Conservation (phyloP, 2,888 invertebrate species). For the Mesorhabditis spiculigera region DNA sequence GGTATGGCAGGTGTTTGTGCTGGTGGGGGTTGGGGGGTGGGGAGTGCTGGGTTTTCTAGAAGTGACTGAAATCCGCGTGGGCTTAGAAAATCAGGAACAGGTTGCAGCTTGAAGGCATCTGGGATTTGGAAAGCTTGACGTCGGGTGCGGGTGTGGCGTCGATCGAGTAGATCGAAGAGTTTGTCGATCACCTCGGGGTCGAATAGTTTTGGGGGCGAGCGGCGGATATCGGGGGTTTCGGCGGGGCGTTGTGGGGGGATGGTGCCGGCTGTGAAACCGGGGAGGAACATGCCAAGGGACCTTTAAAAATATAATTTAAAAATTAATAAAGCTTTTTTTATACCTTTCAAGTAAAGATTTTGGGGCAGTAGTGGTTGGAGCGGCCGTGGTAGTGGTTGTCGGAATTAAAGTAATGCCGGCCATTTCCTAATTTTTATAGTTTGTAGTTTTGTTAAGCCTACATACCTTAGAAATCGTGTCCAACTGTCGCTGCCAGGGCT, state of each 20-base stretch:
- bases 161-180: conserved; percentile 22
- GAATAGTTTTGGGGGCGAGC: conserved; percentile 26
- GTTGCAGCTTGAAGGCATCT: conserved; percentile 5
- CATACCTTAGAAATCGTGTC: conserved; percentile 29
- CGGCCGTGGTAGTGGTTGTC: conserved; percentile 32
- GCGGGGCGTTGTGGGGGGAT: conserved; percentile 23
- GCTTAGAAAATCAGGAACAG: not conserved
- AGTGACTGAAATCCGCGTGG: not conserved
- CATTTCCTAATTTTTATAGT: conserved; percentile 15
- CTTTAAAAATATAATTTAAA: not conserved
- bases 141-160: conserved; percentile 3
- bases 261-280: conserved; percentile 9
- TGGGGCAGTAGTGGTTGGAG: conserved; percentile 29
- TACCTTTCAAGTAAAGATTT: conserved; percentile 8
- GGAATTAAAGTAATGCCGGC: conserved; percentile 30
- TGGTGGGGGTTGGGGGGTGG: conserved; percentile 21
- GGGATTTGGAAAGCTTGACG: conserved; percentile 11
- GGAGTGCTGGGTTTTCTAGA: not conserved
- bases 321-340: not conserved
- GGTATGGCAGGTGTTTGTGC: conserved; percentile 19
- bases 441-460: not conserved
- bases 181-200: conserved; percentile 32
- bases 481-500: conserved; percentile 40
- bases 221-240: conserved; percentile 15
- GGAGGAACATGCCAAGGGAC: conserved; percentile 1